Percentiles rank a stretch among this genome's conserved stretches.
phyloP scores from a whole-genome alignment of 2,113 vertebrate genomes.

The Setophaga coronata region DNA sequence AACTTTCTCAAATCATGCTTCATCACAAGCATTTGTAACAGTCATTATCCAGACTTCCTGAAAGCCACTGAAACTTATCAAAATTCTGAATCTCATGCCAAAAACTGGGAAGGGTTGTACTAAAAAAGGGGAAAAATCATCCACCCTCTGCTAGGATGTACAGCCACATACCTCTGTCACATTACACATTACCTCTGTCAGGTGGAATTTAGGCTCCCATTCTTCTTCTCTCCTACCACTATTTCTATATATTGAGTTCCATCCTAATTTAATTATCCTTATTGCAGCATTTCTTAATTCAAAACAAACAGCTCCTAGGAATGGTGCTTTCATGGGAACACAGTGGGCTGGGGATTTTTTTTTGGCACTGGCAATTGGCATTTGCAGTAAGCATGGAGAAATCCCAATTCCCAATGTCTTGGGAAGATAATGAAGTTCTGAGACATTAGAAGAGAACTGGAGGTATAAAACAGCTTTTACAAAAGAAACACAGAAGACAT shows the following conservation, averaged over 20 bases:
- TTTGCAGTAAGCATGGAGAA: background rate
- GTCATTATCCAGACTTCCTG: background rate
- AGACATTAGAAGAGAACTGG: background rate
- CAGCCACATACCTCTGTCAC: background rate
- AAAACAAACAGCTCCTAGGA: background rate
- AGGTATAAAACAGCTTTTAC: background rate
- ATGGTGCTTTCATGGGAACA: background rate
- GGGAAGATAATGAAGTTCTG: background rate
- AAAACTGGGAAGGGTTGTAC: background rate
- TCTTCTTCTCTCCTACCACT: background rate
- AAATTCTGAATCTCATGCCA: background rate
- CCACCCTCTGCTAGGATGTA: background rate
- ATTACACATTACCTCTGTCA: background rate
- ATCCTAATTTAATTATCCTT: slow-evolving; percentile 7
- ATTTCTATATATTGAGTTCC: background rate
- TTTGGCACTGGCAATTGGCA: background rate
- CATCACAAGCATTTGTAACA: background rate
- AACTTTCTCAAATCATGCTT: background rate
- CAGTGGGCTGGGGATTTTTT: background rate
- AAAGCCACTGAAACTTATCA: background rate
- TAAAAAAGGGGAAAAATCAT: background rate
- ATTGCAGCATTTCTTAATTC: background rate
- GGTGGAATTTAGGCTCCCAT: background rate
- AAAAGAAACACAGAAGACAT: background rate
- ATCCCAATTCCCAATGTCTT: background rate